Evolutionary conservation across 2,113 vertebrate genomes (phyloP).

Genomic region (Pheucticus melanocephalus): DNA sequence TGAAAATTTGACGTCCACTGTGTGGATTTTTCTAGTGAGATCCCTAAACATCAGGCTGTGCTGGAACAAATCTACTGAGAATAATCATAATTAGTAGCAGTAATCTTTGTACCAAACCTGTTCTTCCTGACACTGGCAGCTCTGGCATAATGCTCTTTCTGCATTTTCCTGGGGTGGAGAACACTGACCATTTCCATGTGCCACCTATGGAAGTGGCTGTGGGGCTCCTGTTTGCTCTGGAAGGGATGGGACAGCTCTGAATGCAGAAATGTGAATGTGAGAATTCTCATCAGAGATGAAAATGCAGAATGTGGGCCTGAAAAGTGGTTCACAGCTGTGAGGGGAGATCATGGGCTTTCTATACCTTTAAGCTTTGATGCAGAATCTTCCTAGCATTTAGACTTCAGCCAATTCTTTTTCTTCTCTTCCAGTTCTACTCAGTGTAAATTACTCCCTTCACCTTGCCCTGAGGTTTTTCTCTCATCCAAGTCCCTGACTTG

Average conservation of each 20-base stretch:
- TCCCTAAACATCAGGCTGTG: neutral
- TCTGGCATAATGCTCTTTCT: neutral
- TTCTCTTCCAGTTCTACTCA: neutral
- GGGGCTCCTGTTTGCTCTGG: neutral
- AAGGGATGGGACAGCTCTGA: neutral
- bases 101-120: neutral
- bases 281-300: neutral
- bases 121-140: neutral
- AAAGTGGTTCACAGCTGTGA: neutral
- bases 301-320: neutral
- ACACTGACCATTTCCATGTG: neutral
- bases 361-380: neutral
- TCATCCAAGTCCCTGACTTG: neutral
- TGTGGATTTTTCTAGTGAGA: neutral
- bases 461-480: neutral
- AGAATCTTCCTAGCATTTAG: neutral
- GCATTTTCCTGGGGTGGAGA: neutral
- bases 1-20: neutral
- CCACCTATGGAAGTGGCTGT: neutral
- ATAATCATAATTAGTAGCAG: neutral
- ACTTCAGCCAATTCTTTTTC: neutral
- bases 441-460: neutral
- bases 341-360: neutral
- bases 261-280: neutral
- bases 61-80: neutral